Base-by-base conservation (phyloP, 2,797 vertebrate genomes). In the Glyptemys insculpta region DNA sequence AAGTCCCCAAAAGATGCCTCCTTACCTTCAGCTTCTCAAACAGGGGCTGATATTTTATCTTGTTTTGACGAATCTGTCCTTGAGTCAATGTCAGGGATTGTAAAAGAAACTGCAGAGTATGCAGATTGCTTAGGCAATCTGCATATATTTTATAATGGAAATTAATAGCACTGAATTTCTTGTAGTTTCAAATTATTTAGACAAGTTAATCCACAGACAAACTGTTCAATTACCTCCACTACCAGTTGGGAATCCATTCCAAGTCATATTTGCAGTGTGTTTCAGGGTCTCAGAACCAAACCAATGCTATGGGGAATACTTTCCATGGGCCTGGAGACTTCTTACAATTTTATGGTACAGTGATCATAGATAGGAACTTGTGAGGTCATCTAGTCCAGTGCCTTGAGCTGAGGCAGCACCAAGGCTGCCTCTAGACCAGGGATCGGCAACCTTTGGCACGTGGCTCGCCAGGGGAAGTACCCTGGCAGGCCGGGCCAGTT, bases 11-110 rank as follows among this genome's bases (percentile, higher is more conserved):
- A 91, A 89, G 57, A 16, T 91, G 37, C n/a, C 59, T 79, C n/a
- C 62, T 80, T 85, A 78, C 84, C 80, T 89, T 89, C 49, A 79
- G 34, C 34, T 86, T 72, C 47, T 59, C 41, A 62, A 49, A 90
- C 91, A 83, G 82, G 2, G 1, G 25, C 91, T 8, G 78, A 74
- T 57, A 79, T 92, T 93, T 96, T 95, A 53, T 47, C 37, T 84
- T 3, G 0, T 52, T 88, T 93, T 74, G 21, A 90, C 88, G 44
- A 74, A 31, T 52, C 9, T 19, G 1, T 47, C 37, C 16, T 93
- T 90, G 29, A 92, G 44, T 65, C 49, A 85, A 41, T 80, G 62
- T 81, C 21, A 86, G 27, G 62, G 41, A 80, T 88, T 90, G 50
- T 21, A 80, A 87, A 52, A 92, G 2, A 23, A 4, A 7, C 2